These are phyloP conservation scores for Mamestra configurata DNA, from an alignment of 1,140 invertebrate species.

Conservation along the genomic window DNA sequence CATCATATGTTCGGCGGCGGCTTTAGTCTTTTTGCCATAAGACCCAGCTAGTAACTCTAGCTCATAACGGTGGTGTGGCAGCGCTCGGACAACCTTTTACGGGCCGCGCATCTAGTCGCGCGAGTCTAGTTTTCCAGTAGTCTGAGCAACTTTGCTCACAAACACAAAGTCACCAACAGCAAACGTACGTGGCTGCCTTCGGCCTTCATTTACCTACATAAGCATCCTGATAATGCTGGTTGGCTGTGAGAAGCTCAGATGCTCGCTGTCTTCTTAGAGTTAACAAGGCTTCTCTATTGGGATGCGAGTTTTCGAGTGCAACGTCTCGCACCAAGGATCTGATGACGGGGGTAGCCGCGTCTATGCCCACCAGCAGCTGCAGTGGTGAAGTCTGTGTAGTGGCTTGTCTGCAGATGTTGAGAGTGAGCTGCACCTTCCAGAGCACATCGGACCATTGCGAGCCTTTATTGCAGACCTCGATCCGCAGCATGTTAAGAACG, in stretches of 20 bases:
- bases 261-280: not conserved
- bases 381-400: not conserved
- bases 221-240: not conserved
- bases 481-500: not conserved
- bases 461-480: not conserved
- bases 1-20: slow-evolving; percentile 4
- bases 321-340: not conserved
- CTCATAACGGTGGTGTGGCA: not conserved
- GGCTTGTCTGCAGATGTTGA: not conserved
- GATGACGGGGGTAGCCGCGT: not conserved
- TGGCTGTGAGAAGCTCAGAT: not conserved
- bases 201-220: not conserved
- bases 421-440: not conserved
- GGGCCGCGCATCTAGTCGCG: not conserved
- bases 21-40: not conserved
- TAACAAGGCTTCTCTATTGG: not conserved
- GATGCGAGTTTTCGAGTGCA: not conserved
- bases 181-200: not conserved
- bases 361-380: not conserved
- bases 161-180: not conserved
- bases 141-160: not conserved
- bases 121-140: not conserved
- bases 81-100: not conserved
- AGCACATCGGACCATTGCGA: not conserved
- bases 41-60: not conserved